These are phyloP conservation scores for Halcyon malimbica DNA, from an alignment of 2,113 vertebrate genomes.

Conservation along the genomic window DNA sequence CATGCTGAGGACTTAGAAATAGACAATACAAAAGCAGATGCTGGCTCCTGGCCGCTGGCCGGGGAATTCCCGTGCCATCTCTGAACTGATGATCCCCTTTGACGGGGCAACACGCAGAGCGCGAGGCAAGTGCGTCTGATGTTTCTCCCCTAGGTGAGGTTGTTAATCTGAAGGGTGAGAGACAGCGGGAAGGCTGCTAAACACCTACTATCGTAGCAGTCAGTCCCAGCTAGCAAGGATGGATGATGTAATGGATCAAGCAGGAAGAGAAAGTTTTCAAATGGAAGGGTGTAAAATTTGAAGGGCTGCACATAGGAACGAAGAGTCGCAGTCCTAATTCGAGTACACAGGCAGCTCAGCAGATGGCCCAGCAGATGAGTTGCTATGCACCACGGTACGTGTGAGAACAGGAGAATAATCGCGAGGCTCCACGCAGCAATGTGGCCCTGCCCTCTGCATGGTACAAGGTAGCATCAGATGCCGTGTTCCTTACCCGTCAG, in stretches of 20 bases:
- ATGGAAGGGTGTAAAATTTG: slow-evolving; percentile 18
- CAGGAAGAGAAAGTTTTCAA: not conserved
- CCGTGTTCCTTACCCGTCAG: not conserved
- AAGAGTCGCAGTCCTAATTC: not conserved
- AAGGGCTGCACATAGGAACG: not conserved
- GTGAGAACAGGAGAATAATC: not conserved
- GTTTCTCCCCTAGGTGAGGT: not conserved
- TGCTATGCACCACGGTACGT: not conserved
- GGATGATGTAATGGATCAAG: slow-evolving; percentile 10
- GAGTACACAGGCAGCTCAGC: not conserved
- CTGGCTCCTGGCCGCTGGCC: not conserved
- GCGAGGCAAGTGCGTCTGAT: not conserved
- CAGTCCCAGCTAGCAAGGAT: not conserved
- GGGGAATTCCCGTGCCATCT: not conserved
- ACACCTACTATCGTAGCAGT: not conserved
- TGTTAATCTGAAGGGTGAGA: not conserved
- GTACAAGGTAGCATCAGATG: not conserved
- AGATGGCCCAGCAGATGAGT: slow-evolving; percentile 57
- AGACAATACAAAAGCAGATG: not conserved
- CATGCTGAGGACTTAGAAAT: not conserved
- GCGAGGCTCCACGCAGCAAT: not conserved
- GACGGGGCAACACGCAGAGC: not conserved
- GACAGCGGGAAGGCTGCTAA: not conserved
- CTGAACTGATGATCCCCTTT: not conserved
- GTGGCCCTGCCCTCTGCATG: not conserved